These are phyloP conservation scores for Stratiomys singularior DNA, from an alignment of 2,888 invertebrate species.

Conservation along the genomic window DNA sequence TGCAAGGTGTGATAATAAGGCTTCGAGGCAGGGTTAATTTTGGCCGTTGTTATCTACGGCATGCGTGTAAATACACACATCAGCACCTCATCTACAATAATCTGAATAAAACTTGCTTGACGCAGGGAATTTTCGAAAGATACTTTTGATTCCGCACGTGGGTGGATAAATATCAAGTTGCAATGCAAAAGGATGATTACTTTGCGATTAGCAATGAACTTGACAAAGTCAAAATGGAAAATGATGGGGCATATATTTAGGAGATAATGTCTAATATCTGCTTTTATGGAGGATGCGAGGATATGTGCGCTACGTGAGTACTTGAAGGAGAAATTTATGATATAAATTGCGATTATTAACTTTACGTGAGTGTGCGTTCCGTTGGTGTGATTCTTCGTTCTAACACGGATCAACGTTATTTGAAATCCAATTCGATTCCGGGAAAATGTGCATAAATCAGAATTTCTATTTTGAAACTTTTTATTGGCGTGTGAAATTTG, in stretches of 20 bases:
- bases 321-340: no score
- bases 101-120: neutral
- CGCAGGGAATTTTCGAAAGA: neutral
- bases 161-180: conserved; percentile 20
- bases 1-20: neutral
- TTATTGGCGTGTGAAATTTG: no score
- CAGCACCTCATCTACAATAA: neutral
- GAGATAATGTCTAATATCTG: neutral
- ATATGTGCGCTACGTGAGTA: neutral
- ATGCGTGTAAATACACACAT: neutral
- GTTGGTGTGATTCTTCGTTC: no score
- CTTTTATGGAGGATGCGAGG: neutral
- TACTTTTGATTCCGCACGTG: neutral
- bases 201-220: conserved; percentile 38
- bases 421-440: no score
- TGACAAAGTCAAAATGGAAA: conserved; percentile 3
- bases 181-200: conserved; percentile 30
- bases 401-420: no score
- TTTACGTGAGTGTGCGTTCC: no score
- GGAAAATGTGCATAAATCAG: no score
- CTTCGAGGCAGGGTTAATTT: neutral
- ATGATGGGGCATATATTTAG: neutral
- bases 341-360: no score
- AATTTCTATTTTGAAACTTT: no score
- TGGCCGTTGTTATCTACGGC: neutral